Base-by-base conservation (phyloP, 2,113 vertebrate species). In the Psammodynastes pulverulentus region DNA sequence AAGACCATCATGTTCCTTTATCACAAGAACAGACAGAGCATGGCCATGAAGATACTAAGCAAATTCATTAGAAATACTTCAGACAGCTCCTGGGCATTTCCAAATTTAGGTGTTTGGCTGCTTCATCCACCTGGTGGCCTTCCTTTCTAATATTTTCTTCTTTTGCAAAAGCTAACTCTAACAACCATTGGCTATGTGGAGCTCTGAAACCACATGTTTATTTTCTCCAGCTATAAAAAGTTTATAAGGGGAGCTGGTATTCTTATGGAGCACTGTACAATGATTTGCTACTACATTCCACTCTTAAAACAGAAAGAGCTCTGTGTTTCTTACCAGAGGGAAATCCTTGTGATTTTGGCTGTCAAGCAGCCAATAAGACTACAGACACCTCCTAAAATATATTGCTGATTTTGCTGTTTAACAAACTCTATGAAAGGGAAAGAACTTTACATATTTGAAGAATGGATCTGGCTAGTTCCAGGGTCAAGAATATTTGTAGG, bases 191-290 rank as follows among this genome's bases (percentile, higher is more conserved):
- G 95, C 95, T 97, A 97, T 98, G 97, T 96, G 96, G 97, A 97
- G 97, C 95, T 95, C 97, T 97, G 93, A 98, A 98, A 98, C 98
- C 98, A 96, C 97, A 98, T 98, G 97, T 98, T 98, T 98, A 97
- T 98, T 98, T 98, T 98, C 96, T 97, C 96, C 96, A 97, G 96
- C 97, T 98, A 97, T 98, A 98, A 98, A 98, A 98, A 97, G 97
- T 98, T 98, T 98, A 97, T 97, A 97, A 97, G 97, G 95, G 96
- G 97, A 97, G 96, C 97, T 96, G 97, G 97, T 96, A 97, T 97
- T 96, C 97, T 97, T 97, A 97, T 96, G 97, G 95, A 95, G 95
- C 97, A 97, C 97, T 96, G 96, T 90, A 91, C 97, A 96, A 95
- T 95, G 96, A 97, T 96, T 97, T 95, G 97, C 97, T 97, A 96